Conservation (phyloP, 2,888 invertebrate genomes). For the Dorcus parallelipipedus region DNA sequence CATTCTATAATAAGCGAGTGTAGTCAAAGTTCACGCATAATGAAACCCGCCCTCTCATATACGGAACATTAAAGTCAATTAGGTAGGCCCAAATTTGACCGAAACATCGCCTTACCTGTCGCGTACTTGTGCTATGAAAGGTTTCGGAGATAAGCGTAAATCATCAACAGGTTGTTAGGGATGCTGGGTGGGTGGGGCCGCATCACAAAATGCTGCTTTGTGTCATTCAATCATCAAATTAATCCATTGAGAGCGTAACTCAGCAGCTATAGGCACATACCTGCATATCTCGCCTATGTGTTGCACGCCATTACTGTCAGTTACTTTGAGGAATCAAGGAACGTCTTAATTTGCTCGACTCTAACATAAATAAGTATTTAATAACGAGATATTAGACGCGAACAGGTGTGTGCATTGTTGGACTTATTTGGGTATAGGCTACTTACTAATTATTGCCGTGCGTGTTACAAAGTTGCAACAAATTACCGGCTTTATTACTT, state of each 20-base stretch:
- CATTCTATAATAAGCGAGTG: too few relatives aligned
- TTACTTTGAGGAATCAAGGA: too few relatives aligned
- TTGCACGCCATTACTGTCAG: too few relatives aligned
- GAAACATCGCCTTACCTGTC: too few relatives aligned
- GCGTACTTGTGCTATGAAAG: not conserved
- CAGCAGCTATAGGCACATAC: constrained; percentile 7
- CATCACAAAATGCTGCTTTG: constrained; percentile 43
- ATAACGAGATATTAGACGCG: too few relatives aligned
- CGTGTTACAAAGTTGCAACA: too few relatives aligned
- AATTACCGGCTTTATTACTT: too few relatives aligned
- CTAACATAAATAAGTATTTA: too few relatives aligned
- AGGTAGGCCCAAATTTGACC: not conserved
- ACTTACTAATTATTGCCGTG: too few relatives aligned
- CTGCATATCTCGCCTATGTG: not conserved
- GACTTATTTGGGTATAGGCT: too few relatives aligned
- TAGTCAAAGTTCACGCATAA: constrained; percentile 3
- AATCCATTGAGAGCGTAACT: constrained; percentile 39
- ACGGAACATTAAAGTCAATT: constrained; percentile 11
- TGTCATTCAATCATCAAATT: constrained; percentile 46
- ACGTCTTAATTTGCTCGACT: too few relatives aligned
- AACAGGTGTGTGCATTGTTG: too few relatives aligned
- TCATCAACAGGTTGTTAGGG: constrained; percentile 43
- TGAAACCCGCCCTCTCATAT: constrained; percentile 15
- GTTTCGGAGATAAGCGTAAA: constrained; percentile 19
- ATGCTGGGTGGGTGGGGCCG: constrained; percentile 35